A percentile compares a stretch with the other conserved stretches of the same genome.
phyloP scores from a whole-genome alignment of 2,888 invertebrate genomes.

The Cephus runcator region DNA sequence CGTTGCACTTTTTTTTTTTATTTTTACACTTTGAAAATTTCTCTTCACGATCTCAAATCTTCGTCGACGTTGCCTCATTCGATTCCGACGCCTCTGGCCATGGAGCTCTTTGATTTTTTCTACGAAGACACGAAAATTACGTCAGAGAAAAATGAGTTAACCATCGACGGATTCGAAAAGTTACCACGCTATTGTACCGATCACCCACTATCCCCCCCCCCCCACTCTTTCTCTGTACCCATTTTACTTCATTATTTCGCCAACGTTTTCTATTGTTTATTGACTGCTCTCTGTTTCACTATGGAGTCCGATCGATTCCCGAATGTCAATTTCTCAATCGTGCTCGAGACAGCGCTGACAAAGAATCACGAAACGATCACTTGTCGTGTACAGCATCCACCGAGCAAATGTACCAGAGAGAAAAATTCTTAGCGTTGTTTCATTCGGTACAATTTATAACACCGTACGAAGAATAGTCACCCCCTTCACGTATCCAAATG shows the following conservation, averaged over 20 bases:
- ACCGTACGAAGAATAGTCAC: too few species aligned
- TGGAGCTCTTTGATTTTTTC: not conserved
- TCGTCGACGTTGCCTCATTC: too few species aligned
- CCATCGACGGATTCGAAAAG: conserved; percentile 19
- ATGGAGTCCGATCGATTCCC: conserved; percentile 15
- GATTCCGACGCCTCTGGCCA: not conserved
- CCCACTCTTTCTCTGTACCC: conserved; percentile 21
- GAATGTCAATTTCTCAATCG: conserved; percentile 18
- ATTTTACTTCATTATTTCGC: conserved; percentile 30
- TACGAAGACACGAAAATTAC: not conserved
- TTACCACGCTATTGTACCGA: conserved; percentile 17
- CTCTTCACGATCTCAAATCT: too few species aligned
- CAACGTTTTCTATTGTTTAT: conserved; percentile 41
- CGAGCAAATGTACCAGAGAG: too few species aligned
- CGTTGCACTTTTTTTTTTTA: too few species aligned
- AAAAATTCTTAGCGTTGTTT: too few species aligned
- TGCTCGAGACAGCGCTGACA: not conserved
- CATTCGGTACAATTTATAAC: too few species aligned
- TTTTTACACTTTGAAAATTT: too few species aligned
- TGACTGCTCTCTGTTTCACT: conserved; percentile 12
- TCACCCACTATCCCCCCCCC: conserved; percentile 24
- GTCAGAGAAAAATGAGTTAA: conserved; percentile 3
- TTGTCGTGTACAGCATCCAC: too few species aligned
- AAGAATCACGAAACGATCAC: too few species aligned
- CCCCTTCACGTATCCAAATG: too few species aligned